These are phyloP conservation scores for Perdita meconis DNA, from an alignment of 2,888 invertebrate species.

Conservation along the genomic window DNA sequence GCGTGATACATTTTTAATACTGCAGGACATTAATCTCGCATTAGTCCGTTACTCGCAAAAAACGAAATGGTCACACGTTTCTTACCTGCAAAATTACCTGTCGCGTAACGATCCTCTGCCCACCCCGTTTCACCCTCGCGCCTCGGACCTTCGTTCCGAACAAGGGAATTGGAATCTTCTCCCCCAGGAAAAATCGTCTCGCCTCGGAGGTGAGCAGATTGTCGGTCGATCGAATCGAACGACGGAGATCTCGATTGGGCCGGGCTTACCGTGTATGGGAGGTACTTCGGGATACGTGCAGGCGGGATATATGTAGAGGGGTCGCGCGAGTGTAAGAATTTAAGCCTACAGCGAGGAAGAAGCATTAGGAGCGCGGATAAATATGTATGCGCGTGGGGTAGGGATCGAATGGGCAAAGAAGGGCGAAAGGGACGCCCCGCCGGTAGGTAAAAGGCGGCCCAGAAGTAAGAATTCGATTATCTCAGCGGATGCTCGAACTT, in stretches of 20 bases:
- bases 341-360: constrained; percentile 41
- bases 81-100: constrained; percentile 53
- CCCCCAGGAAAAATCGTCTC: background rate
- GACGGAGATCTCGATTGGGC: constrained; percentile 10
- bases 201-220: background rate
- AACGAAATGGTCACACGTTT: constrained; percentile 44
- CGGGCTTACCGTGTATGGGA: constrained; percentile 15
- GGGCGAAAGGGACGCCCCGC: constrained; percentile 47
- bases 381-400: constrained; percentile 62
- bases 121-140: constrained; percentile 22
- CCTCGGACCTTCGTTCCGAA: constrained; percentile 19
- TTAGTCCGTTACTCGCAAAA: constrained; percentile 69
- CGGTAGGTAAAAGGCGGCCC: constrained; percentile 69
- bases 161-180: constrained; percentile 28
- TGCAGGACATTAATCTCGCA: constrained; percentile 75
- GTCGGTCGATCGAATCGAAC: background rate
- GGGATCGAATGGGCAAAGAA: constrained; percentile 39
- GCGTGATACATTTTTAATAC: constrained; percentile 78
- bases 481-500: constrained; percentile 74
- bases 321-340: constrained; percentile 28
- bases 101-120: constrained; percentile 39
- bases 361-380: constrained; percentile 66
- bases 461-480: constrained; percentile 75
- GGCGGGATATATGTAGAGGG: constrained; percentile 26
- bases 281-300: constrained; percentile 10